Base-by-base conservation (phyloP, 2,113 vertebrate species). In the Sterna hirundo region DNA sequence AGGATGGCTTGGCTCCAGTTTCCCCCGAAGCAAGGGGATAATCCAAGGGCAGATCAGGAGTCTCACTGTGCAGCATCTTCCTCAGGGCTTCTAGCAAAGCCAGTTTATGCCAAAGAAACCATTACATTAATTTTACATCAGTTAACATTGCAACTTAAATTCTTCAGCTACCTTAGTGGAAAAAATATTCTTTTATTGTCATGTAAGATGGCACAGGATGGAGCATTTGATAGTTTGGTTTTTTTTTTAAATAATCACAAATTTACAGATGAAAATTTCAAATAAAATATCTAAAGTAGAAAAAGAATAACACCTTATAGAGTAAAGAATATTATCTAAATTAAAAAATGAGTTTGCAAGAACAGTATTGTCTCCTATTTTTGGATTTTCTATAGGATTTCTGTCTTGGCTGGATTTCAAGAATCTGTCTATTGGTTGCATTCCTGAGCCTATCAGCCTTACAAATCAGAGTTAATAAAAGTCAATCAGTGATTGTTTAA, bases 401-500 rank as follows among this genome's bases (percentile, higher is more conserved):
- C 74, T 97, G 44, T 96, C 97, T 98, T 97, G 98, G 98, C 97
- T 97, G 85, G 60, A 60, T 97, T 96, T 97, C 96, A 98, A 98
- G 96, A 96, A 97, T 85, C 97, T 98, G 98, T 98, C 98, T 97
- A 96, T 98, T 98, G 97, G 65, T 94, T 72, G 93, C 98, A 97
- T 98, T 98, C 97, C 98, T 96, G 95, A 97, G 97, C 97, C 96
- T 98, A 98, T 98, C 98, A 97, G 97, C 91, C 97, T 97, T 98
- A 98, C 96, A 98, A 98, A 99, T 98, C 97, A 70, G 94, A 98
- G 95, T 98, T 98, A 98, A 98, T 98, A 98, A 98, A 98, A 98
- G 98, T 98, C 97, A 97, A 95, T 98, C 97, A 97, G 92, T 94
- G 96, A 96, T 96, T 97, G 94, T 97, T 98, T 98, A 97, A 98